Evolutionary conservation across 2,113 vertebrate genomes (phyloP).

Genomic region (Oreotrochilus melanogaster): DNA sequence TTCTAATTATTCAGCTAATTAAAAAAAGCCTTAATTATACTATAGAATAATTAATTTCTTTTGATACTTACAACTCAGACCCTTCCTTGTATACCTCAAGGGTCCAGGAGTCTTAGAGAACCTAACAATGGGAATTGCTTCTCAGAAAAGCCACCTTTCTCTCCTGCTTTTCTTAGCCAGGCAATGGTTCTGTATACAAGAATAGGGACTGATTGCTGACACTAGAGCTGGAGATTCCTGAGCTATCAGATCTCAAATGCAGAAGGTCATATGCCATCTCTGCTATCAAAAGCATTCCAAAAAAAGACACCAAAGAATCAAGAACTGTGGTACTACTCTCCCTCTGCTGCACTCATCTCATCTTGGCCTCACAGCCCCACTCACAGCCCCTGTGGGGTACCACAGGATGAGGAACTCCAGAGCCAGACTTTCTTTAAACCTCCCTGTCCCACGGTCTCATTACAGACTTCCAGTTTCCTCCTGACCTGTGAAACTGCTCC

Average conservation of each 20-base stretch:
- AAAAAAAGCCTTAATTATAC: conserved; percentile 67
- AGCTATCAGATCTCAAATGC: conserved; percentile 16
- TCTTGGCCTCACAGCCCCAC: neutral
- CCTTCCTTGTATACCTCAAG: conserved; percentile 47
- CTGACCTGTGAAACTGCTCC: neutral
- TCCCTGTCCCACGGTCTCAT: neutral
- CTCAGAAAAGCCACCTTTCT: neutral
- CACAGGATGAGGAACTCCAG: conserved; percentile 9
- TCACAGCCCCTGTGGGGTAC: neutral
- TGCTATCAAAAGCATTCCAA: conserved; percentile 42
- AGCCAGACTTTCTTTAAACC: neutral
- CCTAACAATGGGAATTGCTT: conserved; percentile 35
- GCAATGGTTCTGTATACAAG: neutral
- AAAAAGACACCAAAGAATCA: conserved; percentile 61
- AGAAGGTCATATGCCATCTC: conserved; percentile 43
- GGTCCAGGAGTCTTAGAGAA: neutral
- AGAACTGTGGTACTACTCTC: neutral
- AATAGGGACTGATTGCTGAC: neutral
- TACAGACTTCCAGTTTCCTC: neutral
- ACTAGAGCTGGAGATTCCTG: neutral
- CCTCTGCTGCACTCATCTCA: neutral
- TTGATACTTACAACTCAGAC: conserved; percentile 69
- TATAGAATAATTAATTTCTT: conserved; percentile 69
- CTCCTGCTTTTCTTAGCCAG: neutral
- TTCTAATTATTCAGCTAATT: conserved; percentile 62